Percentiles rank a stretch among this genome's conserved stretches.
These are phyloP conservation scores for Lucilia sericata DNA, from an alignment of 1,140 invertebrate genomes.

Conservation along the genomic window DNA sequence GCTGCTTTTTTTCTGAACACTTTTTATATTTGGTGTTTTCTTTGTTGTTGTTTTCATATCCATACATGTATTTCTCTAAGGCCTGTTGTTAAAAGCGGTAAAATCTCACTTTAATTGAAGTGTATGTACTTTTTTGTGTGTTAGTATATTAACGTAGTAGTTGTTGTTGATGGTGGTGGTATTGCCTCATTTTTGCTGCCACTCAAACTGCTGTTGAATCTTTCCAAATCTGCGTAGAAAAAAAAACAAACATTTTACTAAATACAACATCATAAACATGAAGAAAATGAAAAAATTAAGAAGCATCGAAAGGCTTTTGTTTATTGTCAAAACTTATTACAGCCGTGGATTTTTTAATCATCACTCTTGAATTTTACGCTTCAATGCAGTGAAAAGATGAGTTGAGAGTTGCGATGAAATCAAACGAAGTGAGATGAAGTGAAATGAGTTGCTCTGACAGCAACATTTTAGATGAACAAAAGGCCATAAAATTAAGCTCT, in stretches of 20 bases:
- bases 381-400: constrained; percentile 16
- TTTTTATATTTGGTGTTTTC: no score
- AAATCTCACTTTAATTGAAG: constrained; percentile 36
- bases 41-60: neutral
- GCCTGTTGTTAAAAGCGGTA: constrained; percentile 16
- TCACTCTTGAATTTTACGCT: constrained; percentile 25
- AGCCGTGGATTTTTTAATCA: constrained; percentile 25
- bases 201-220: neutral
- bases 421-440: no score
- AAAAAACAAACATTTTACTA: neutral
- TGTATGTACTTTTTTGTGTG: neutral
- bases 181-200: neutral
- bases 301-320: constrained; percentile 10
- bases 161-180: no score
- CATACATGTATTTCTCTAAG: neutral
- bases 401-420: no score
- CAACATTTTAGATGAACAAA: neutral
- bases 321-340: constrained; percentile 31
- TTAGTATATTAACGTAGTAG: no score
- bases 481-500: neutral
- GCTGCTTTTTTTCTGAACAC: neutral
- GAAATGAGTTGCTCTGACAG: constrained; percentile 3
- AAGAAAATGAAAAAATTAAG: neutral
- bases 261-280: neutral
- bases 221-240: neutral